These are phyloP conservation scores for Chaetogeoica ovagalla DNA, from an alignment of 2,888 invertebrate genomes.

Conservation along the genomic window DNA sequence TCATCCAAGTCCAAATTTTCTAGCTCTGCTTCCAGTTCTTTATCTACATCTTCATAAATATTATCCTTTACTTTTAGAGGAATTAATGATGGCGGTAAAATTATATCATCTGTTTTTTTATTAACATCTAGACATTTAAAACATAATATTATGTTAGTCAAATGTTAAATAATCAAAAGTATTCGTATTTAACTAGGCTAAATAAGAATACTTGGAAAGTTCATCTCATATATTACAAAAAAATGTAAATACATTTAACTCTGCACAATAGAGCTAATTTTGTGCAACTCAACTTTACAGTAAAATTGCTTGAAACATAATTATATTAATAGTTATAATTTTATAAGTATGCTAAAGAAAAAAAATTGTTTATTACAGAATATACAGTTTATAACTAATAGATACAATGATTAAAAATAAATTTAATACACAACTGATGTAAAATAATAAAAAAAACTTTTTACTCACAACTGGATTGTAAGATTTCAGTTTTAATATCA, in stretches of 20 bases:
- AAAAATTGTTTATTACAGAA: too few relatives aligned
- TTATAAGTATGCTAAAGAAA: too few relatives aligned
- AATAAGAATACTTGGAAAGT: background rate
- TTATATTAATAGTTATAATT: too few relatives aligned
- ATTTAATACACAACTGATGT: too few relatives aligned
- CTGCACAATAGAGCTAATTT: too few relatives aligned
- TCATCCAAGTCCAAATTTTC: slow-evolving; percentile 81
- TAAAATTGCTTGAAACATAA: too few relatives aligned
- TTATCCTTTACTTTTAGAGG: slow-evolving; percentile 55
- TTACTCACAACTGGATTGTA: slow-evolving; percentile 20
- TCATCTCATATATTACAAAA: background rate
- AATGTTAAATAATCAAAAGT: background rate
- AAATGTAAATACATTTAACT: too few relatives aligned
- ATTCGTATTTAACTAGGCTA: background rate
- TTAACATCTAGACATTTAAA: slow-evolving; percentile 22
- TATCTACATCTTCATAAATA: slow-evolving; percentile 64
- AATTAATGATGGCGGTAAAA: slow-evolving; percentile 55
- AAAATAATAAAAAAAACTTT: background rate
- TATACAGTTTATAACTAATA: too few relatives aligned
- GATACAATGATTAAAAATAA: too few relatives aligned
- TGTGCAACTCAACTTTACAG: too few relatives aligned
- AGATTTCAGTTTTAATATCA: slow-evolving; percentile 23
- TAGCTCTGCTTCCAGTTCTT: slow-evolving; percentile 81
- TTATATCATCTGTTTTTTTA: slow-evolving; percentile 39
- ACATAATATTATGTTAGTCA: background rate